phyloP scores from a whole-genome alignment of 1,140 invertebrate genomes.

The Zaprionus gabonicus region DNA sequence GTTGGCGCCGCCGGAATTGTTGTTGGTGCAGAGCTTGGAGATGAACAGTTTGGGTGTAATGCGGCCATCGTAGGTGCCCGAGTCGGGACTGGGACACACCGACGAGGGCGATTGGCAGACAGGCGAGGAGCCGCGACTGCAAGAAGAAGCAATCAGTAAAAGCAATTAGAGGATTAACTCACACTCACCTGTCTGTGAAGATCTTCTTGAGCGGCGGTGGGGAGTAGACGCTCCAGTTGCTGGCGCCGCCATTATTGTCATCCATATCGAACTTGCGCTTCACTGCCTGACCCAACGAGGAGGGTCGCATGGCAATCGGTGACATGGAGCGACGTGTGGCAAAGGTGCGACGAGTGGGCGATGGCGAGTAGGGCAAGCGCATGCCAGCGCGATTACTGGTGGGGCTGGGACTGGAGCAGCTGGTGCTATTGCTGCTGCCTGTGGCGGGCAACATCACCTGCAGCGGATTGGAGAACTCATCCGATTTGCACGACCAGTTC shows the following conservation, averaged over 20 bases:
- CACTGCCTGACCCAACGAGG: constrained; percentile 87
- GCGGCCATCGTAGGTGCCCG: constrained; percentile 79
- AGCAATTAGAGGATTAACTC: background rate
- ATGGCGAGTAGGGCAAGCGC: constrained; percentile 89
- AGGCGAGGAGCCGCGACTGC: constrained; percentile 86
- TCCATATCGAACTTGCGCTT: constrained; percentile 93
- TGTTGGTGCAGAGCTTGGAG: constrained; percentile 77
- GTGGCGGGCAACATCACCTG: constrained; percentile 74
- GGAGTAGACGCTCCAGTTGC: constrained; percentile 81
- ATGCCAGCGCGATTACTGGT: constrained; percentile 74
- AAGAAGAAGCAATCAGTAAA: background rate
- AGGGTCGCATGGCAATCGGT: constrained; percentile 92
- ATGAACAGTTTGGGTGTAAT: constrained; percentile 80
- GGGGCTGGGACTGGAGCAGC: constrained; percentile 80
- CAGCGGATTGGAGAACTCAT: constrained; percentile 85
- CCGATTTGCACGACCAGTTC: constrained; percentile 85
- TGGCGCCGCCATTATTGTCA: constrained; percentile 84
- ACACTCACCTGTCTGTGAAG: constrained; percentile 79
- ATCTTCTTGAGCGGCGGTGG: constrained; percentile 82
- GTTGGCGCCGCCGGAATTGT: constrained; percentile 46
- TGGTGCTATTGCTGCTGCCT: constrained; percentile 44
- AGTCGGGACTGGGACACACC: constrained; percentile 80
- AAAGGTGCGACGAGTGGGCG: constrained; percentile 92
- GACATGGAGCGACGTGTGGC: constrained; percentile 92
- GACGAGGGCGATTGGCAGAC: constrained; percentile 83